Evolutionary conservation across 2,888 invertebrate genomes (phyloP), one percentile per base, ranked within the genome.

Genomic region (Hyles lineata): DNA sequence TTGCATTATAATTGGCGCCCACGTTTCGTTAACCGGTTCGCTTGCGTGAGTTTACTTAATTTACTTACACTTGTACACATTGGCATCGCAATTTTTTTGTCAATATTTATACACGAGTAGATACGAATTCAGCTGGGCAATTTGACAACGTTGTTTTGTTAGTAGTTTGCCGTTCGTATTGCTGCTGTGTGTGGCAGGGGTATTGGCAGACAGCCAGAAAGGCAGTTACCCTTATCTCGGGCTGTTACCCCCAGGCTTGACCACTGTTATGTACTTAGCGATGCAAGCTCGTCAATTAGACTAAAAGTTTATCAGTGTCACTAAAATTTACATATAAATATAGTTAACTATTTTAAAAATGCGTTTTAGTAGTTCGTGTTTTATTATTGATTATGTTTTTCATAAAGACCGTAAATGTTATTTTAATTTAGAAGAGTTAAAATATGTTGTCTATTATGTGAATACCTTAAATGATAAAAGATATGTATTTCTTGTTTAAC

Each of bases 161-260:
- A 15, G 55, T 19, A n/a, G 55, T 55, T 55, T 55, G n/a, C 55
- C 21, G 67, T 29, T 19, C 75, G 62, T 72, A 74, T 77, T 76
- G 78, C 61, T 7, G 61, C n/a, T 15, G 29, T 25, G 29, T 61
- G n/a, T 19, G 62, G 15, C 8, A 9, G 32, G 32, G 62, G 62
- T 62, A 29, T 19, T 62, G 35, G 62, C 62, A n/a, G 32, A 32
- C 9, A 32, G 62, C 62, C 62, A 62, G 9, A 17, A 32, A 62
- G 62, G 35, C 62, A 23, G 23, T 25, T 61, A 1, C 23, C 60
- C 25, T 23, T 25, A 60, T 23, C 60, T 25, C 25, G 25, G 55
- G 55, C 55, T 55, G 55, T 55, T 55, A 55, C 55, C n/a, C 55
- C n/a, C 55, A 55, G 19, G n/a, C 55, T 7, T 55, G 52, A n/a